Evolutionary conservation across 1,140 invertebrate genomes (phyloP), one percentile per base, ranked within the genome.

Genomic region (Drosophila ficusphila): DNA sequence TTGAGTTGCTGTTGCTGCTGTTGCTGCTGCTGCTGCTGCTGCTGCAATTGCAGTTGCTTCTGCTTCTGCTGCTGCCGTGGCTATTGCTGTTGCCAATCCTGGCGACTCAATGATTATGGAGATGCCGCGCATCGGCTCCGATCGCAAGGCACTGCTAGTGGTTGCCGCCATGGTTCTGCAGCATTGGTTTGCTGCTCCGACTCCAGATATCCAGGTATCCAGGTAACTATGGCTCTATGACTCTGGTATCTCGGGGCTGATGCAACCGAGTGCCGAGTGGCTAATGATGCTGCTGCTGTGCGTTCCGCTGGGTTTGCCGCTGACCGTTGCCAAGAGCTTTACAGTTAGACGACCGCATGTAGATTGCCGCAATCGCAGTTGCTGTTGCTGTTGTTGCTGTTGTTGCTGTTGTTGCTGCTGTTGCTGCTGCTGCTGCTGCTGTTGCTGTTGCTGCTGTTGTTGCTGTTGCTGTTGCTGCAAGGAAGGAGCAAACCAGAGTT

Each of bases 41-140:
- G 60, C n/a, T 61, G 65, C 18, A 31, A 51, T 12, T 38, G 49
- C 27, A 58, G 62, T 1, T 53, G 41, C 36, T 54, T 56, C 23
- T 31, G 60, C n/a, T 61, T 57, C 18, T 38, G 57, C 16, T 38
- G 49, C 27, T 62, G 62, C 2, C 48, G 41, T 33, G 49, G 62
- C 23, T 44, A 68, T 36, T 29, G 58, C 31, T 29, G 53, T 27
- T 41, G 53, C 25, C 49, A 47, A 34, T 69, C 58, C 46, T 67
- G 69, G 67, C 42, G 79, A 61, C 79, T 79, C 79, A 68, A 83
- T 83, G 73, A 83, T 79, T 86, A 83, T 83, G 47, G 79, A 86
- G 79, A 83, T 83, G 68, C 79, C 79, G 79, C 79, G 81, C 76
- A 83, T 57, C 53, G 79, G 81, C 74, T 75, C 70, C 38, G 60